These are phyloP conservation scores for Venusia cambrica DNA, from an alignment of 2,888 invertebrate species.

Conservation along the genomic window DNA sequence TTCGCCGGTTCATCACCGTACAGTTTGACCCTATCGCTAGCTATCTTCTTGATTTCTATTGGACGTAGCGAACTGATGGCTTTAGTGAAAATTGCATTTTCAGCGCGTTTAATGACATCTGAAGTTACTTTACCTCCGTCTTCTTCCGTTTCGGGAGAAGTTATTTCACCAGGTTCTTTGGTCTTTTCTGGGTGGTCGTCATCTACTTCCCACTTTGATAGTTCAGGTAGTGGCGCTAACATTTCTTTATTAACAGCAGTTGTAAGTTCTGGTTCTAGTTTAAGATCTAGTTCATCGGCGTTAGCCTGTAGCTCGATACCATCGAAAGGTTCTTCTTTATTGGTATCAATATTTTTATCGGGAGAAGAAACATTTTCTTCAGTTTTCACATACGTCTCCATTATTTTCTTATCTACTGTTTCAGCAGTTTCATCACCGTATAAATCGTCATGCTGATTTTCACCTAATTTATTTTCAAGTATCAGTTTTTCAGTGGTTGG, in stretches of 20 bases:
- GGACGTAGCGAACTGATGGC: slow-evolving; percentile 90
- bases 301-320: slow-evolving; percentile 81
- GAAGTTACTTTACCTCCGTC: slow-evolving; percentile 87
- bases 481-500: no score
- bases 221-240: slow-evolving; percentile 87
- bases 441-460: slow-evolving; percentile 56
- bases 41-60: slow-evolving; percentile 88
- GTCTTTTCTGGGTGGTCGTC: slow-evolving; percentile 70
- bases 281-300: slow-evolving; percentile 77
- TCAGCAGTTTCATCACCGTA: slow-evolving; percentile 79
- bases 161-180: slow-evolving; percentile 72
- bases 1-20: slow-evolving; percentile 79
- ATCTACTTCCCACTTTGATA: slow-evolving; percentile 94
- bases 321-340: slow-evolving; percentile 78
- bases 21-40: slow-evolving; percentile 84
- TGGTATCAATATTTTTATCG: slow-evolving; percentile 50
- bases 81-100: slow-evolving; percentile 95
- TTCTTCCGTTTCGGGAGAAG: slow-evolving; percentile 72
- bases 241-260: slow-evolving; percentile 75
- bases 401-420: slow-evolving; percentile 79
- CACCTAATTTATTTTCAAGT: no score
- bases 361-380: slow-evolving; percentile 45
- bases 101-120: slow-evolving; percentile 93
- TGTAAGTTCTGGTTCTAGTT: slow-evolving; percentile 68
- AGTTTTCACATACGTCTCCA: slow-evolving; percentile 78